Evolutionary conservation across 2,113 vertebrate genomes (phyloP).

Genomic region (Alaudala cheleensis): DNA sequence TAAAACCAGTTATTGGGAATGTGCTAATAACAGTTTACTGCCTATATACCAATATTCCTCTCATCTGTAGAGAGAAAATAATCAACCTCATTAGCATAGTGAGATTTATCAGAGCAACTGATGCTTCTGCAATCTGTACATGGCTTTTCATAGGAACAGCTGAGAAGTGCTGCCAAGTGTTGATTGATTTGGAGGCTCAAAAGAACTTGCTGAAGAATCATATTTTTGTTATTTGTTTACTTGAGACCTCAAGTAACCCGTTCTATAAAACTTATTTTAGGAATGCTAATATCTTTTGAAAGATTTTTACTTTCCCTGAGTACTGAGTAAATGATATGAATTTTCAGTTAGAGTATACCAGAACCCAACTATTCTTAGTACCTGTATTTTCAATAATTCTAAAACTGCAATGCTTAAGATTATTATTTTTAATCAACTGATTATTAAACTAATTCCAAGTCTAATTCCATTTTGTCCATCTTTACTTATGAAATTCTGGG

Average conservation of each 20-base stretch:
- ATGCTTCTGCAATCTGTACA: background rate
- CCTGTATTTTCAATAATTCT: background rate
- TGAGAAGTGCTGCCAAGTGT: constrained; percentile 15
- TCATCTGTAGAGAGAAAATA: constrained; percentile 23
- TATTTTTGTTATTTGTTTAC: background rate
- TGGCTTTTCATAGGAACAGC: constrained; percentile 13
- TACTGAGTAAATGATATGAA: background rate
- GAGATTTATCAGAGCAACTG: constrained; percentile 9
- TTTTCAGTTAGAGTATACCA: background rate
- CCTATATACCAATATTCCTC: background rate
- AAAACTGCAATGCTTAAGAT: background rate
- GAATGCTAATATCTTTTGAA: background rate
- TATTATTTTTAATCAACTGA: background rate
- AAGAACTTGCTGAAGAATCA: constrained; percentile 1
- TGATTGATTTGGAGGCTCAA: background rate
- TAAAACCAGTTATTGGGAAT: constrained; percentile 2
- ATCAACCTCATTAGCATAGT: constrained; percentile 17
- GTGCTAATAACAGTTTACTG: background rate
- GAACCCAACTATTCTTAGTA: background rate
- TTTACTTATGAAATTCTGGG: background rate
- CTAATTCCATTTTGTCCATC: background rate
- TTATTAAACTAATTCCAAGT: background rate
- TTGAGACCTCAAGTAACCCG: background rate
- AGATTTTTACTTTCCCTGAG: background rate
- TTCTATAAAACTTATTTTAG: background rate